Evolutionary conservation across 2,888 invertebrate genomes (phyloP).

Genomic region (Ochropleura leucogaster): DNA sequence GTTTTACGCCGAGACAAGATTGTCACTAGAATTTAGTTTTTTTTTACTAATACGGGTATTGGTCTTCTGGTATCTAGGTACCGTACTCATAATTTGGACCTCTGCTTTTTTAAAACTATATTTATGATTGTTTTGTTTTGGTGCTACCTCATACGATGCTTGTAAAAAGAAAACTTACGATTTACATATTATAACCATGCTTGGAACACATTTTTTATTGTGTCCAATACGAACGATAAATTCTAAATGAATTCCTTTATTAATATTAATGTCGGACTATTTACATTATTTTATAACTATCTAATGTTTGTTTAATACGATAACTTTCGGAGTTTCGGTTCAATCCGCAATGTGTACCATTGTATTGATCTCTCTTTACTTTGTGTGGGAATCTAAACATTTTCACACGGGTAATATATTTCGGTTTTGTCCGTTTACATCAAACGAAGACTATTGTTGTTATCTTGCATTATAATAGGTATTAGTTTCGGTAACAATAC

Average conservation of each 20-base stretch:
- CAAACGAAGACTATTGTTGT: slow-evolving; percentile 68
- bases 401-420: slow-evolving; percentile 36
- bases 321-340: slow-evolving; percentile 56
- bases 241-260: slow-evolving; percentile 41
- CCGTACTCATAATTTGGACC: background rate
- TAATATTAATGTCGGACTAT: slow-evolving; percentile 49
- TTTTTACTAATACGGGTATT: background rate
- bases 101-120: background rate
- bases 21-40: background rate
- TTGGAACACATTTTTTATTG: background rate
- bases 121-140: background rate
- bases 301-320: slow-evolving; percentile 26
- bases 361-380: slow-evolving; percentile 38
- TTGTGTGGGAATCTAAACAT: slow-evolving; percentile 35
- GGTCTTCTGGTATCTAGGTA: background rate
- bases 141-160: background rate
- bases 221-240: slow-evolving; percentile 19
- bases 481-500: slow-evolving; percentile 77
- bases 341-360: slow-evolving; percentile 21
- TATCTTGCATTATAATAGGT: slow-evolving; percentile 71
- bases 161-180: background rate
- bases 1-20: background rate
- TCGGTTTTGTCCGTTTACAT: slow-evolving; percentile 43
- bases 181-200: background rate
- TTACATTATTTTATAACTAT: slow-evolving; percentile 29